A percentile compares a stretch with the other conserved stretches of the same genome.
phyloP scores from a whole-genome alignment of 92 coral and sea anemone genomes.

The Epizoanthus ramosus region DNA sequence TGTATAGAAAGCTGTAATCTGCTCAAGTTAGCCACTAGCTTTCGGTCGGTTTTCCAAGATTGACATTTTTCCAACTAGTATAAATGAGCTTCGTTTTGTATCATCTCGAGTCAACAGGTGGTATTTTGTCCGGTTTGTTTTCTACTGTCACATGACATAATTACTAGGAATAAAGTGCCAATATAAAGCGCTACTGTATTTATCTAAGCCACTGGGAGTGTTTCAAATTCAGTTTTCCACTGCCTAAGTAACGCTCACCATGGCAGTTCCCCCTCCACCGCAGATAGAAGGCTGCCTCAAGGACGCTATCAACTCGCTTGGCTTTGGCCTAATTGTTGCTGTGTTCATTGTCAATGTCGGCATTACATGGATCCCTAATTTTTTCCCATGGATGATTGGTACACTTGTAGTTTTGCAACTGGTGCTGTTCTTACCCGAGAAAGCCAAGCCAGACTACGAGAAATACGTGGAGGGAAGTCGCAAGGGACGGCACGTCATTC shows the following conservation, averaged over 20 bases:
- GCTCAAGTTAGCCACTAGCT: too few relatives aligned
- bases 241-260: not conserved
- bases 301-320: conserved; percentile 29
- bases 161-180: not conserved
- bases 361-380: conserved; percentile 36
- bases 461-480: conserved; percentile 19
- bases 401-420: conserved; percentile 28
- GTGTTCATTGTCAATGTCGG: conserved; percentile 28
- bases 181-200: not conserved
- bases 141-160: conserved; percentile 14
- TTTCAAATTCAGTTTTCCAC: not conserved
- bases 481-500: conserved; percentile 31
- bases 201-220: not conserved
- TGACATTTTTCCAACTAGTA: too few relatives aligned
- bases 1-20: too few relatives aligned
- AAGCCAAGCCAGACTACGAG: conserved; percentile 31
- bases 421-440: conserved; percentile 26
- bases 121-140: not conserved
- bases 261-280: conserved; percentile 24
- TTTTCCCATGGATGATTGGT: conserved; percentile 32
- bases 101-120: conserved; percentile 19
- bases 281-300: conserved; percentile 42
- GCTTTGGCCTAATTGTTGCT: conserved; percentile 19
- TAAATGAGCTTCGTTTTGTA: not conserved
- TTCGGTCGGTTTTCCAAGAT: too few relatives aligned